Evolutionary conservation across 2,113 vertebrate species (phyloP).

Genomic region (Platichthys stellatus): DNA sequence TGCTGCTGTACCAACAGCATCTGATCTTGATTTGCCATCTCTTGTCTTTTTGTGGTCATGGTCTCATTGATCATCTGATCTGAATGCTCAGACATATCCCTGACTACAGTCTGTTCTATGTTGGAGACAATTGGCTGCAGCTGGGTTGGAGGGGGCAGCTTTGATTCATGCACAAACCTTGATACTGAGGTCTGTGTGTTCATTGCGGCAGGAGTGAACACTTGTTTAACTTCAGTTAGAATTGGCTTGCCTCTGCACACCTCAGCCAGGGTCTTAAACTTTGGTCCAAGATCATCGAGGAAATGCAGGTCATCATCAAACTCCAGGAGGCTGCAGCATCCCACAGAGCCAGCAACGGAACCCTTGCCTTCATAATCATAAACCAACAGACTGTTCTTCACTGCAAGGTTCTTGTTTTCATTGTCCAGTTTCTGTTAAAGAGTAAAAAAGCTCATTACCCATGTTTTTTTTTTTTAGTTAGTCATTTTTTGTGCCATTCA

Average conservation of each 20-base stretch:
- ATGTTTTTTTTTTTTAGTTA: background rate
- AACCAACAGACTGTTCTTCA: conserved; percentile 82
- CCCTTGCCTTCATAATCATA: conserved; percentile 87
- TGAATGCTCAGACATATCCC: conserved; percentile 22
- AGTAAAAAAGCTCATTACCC: background rate
- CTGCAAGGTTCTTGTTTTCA: conserved; percentile 71
- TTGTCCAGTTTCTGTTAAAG: conserved; percentile 82
- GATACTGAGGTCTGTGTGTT: conserved; percentile 36
- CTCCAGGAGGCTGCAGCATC: conserved; percentile 89
- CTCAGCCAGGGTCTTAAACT: conserved; percentile 91
- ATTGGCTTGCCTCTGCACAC: conserved; percentile 86
- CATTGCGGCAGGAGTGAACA: conserved; percentile 20
- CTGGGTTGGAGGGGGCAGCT: conserved; percentile 4
- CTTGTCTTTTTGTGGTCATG: conserved; percentile 7
- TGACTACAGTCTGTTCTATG: conserved; percentile 39
- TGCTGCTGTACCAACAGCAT: conserved; percentile 75
- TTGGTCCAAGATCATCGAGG: conserved; percentile 87
- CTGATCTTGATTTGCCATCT: conserved; percentile 49
- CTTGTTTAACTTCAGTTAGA: conserved; percentile 26
- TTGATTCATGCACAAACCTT: background rate
- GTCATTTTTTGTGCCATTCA: background rate
- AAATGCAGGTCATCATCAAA: conserved; percentile 85
- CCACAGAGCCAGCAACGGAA: conserved; percentile 86
- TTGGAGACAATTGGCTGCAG: background rate
- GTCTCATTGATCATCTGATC: conserved; percentile 33